phyloP scores from a whole-genome alignment of 2,797 vertebrate genomes.

The Alcedo atthis region DNA sequence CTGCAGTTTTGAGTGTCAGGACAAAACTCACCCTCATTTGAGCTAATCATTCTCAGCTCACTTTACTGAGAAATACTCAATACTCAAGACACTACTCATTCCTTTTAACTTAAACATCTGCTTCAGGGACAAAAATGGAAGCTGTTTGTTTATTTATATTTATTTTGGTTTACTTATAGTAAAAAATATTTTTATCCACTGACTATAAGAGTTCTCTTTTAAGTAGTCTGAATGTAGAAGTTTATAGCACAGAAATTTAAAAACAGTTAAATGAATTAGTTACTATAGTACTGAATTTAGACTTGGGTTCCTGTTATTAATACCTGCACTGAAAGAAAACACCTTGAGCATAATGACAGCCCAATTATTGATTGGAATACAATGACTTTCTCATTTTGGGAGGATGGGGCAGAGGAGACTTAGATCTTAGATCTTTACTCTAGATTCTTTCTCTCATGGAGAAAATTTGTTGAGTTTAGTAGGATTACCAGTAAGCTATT shows the following conservation, averaged over 20 bases:
- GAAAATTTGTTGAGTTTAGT: background rate
- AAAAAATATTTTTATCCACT: background rate
- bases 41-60: background rate
- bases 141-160: background rate
- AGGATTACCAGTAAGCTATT: background rate
- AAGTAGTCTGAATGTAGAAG: background rate
- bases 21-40: background rate
- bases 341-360: background rate
- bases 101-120: background rate
- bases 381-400: background rate
- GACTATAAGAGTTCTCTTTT: background rate
- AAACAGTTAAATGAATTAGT: background rate
- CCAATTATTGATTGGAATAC: background rate
- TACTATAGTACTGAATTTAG: background rate
- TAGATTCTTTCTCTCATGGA: background rate
- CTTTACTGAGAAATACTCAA: background rate
- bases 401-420: accelerated
- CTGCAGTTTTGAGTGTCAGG: background rate
- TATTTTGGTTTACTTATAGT: background rate
- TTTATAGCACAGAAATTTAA: background rate
- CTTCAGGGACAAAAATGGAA: background rate
- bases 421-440: background rate
- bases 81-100: background rate
- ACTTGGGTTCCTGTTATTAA: background rate
- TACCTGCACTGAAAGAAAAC: background rate